Conservation (phyloP, 2,888 invertebrate genomes). For the Melitaea athalia region DNA sequence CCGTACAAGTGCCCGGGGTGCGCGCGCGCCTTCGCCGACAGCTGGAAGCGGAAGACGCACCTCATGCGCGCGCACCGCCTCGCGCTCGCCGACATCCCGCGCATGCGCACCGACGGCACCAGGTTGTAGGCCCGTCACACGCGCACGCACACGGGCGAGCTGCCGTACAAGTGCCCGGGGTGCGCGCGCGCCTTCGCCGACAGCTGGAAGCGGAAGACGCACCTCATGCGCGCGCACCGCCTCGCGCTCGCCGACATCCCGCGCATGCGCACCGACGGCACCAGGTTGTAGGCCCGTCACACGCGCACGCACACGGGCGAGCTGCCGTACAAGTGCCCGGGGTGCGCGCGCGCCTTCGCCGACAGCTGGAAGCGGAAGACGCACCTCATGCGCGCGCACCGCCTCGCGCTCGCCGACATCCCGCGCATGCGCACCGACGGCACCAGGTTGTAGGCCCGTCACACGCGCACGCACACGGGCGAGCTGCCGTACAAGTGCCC, state of each 20-base stretch:
- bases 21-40: conserved; percentile 67
- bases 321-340: too few species aligned
- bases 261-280: conserved; percentile 75
- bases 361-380: too few species aligned
- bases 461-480: too few species aligned
- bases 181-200: too few species aligned
- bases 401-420: conserved; percentile 57
- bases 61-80: conserved; percentile 69
- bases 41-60: conserved; percentile 76
- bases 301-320: too few species aligned
- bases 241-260: conserved; percentile 49
- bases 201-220: too few species aligned
- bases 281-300: conserved; percentile 58
- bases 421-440: conserved; percentile 63
- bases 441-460: conserved; percentile 62
- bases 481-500: too few species aligned
- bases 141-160: too few species aligned
- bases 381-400: conserved; percentile 35
- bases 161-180: too few species aligned
- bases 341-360: too few species aligned
- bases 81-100: conserved; percentile 63
- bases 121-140: neutral
- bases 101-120: conserved; percentile 53
- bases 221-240: neutral
- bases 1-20: conserved; percentile 71